Evolutionary conservation across 2,888 invertebrate species (phyloP).

Genomic region (Drosophila parthenogenetica): DNA sequence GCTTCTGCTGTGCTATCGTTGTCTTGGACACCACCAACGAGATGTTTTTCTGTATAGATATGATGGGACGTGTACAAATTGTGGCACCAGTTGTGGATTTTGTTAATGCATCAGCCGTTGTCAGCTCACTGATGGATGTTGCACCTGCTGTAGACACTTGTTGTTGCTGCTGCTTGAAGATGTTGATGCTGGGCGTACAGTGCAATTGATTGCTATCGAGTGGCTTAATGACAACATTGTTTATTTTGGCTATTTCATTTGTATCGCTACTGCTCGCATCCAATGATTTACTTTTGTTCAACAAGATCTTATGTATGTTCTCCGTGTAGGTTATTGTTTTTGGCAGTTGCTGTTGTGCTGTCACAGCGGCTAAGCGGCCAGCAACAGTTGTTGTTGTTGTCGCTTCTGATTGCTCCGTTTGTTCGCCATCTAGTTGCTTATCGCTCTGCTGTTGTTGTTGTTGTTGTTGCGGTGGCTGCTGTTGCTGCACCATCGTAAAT

Average conservation of each 20-base stretch:
- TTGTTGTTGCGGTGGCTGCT: conserved; percentile 15
- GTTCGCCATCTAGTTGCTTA: conserved; percentile 18
- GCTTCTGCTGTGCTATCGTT: conserved; percentile 61
- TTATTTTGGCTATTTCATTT: conserved; percentile 63
- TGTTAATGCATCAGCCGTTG: conserved; percentile 24
- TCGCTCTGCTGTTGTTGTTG: conserved; percentile 20
- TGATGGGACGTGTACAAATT: conserved; percentile 61
- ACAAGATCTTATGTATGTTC: conserved; percentile 69
- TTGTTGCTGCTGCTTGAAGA: conserved; percentile 87
- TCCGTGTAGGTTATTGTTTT: conserved; percentile 63
- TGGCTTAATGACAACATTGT: conserved; percentile 68
- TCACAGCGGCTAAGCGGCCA: too few relatives aligned
- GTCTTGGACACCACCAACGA: conserved; percentile 73
- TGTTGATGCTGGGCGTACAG: conserved; percentile 63
- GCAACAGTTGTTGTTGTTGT: conserved; percentile 4
- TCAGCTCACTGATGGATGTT: conserved; percentile 9
- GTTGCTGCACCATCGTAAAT: conserved; percentile 59
- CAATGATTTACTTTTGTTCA: conserved; percentile 64
- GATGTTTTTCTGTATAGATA: conserved; percentile 75
- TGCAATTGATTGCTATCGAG: conserved; percentile 61
- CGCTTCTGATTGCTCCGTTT: conserved; percentile 25
- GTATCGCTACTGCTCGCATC: conserved; percentile 35
- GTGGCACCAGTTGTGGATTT: conserved; percentile 51
- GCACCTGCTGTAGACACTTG: conserved; percentile 87
- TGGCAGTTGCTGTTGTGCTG: conserved; percentile 31